These are phyloP conservation scores for Aproaerema taeniolella DNA, from an alignment of 2,888 invertebrate genomes.

Conservation along the genomic window DNA sequence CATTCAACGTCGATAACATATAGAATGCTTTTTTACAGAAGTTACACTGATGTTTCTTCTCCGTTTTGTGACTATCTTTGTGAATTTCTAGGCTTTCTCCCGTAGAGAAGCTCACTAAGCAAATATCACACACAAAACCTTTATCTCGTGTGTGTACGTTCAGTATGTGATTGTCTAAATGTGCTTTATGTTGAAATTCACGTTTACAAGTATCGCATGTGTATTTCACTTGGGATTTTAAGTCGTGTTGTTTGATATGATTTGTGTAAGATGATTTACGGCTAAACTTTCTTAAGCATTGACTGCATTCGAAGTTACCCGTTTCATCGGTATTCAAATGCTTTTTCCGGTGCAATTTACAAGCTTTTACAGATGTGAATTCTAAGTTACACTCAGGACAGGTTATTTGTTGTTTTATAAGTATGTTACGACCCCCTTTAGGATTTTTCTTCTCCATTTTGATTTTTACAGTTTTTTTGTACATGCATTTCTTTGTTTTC, in stretches of 20 bases:
- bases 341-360: slow-evolving; percentile 26
- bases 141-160: slow-evolving; percentile 60
- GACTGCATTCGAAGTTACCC: slow-evolving; percentile 38
- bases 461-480: slow-evolving; percentile 15
- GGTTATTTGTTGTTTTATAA: slow-evolving; percentile 19
- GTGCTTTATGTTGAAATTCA: slow-evolving; percentile 76
- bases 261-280: slow-evolving; percentile 41
- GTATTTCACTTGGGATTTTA: slow-evolving; percentile 37
- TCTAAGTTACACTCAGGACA: slow-evolving; percentile 26
- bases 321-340: slow-evolving; percentile 20
- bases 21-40: slow-evolving; percentile 58
- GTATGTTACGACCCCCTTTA: slow-evolving; percentile 8
- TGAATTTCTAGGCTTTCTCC: slow-evolving; percentile 63
- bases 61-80: slow-evolving; percentile 57
- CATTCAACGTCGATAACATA: slow-evolving; percentile 77
- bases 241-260: slow-evolving; percentile 50
- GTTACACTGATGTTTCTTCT: slow-evolving; percentile 69
- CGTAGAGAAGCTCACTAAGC: slow-evolving; percentile 51
- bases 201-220: slow-evolving; percentile 55
- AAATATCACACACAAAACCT: slow-evolving; percentile 64
- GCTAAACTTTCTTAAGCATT: slow-evolving; percentile 54
- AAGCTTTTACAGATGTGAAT: slow-evolving; percentile 27
- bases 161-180: slow-evolving; percentile 70
- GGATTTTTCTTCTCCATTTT: slow-evolving; percentile 18
- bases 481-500: slow-evolving; percentile 25